phyloP scores from a whole-genome alignment of 2,113 vertebrate genomes.

The Gobio gobio region DNA sequence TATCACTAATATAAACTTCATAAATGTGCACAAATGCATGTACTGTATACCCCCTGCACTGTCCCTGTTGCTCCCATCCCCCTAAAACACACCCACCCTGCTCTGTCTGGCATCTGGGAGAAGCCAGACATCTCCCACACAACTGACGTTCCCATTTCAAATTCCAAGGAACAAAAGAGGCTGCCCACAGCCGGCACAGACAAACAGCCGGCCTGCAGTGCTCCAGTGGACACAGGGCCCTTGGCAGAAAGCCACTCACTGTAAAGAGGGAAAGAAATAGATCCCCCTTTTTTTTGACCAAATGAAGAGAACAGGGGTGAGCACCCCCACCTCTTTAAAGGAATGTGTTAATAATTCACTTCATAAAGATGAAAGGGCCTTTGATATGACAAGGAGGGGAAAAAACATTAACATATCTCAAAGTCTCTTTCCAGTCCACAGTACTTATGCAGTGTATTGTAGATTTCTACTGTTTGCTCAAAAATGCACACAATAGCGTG shows the following conservation, averaged over 20 bases:
- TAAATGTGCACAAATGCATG: neutral
- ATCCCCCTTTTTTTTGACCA: slow-evolving; percentile 72
- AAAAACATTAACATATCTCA: slow-evolving; percentile 78
- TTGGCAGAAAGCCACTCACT: slow-evolving; percentile 81
- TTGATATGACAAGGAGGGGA: slow-evolving; percentile 72
- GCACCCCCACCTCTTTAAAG: slow-evolving; percentile 80
- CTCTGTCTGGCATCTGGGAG: slow-evolving; percentile 70
- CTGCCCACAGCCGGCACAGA: slow-evolving; percentile 75
- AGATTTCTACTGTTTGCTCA: neutral
- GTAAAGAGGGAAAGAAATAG: slow-evolving; percentile 76
- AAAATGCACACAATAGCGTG: too few relatives aligned
- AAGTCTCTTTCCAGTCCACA: slow-evolving; percentile 69
- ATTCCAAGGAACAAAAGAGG: slow-evolving; percentile 60
- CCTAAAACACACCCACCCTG: slow-evolving; percentile 59
- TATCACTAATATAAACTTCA: neutral
- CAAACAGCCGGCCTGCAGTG: slow-evolving; percentile 80
- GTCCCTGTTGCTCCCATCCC: slow-evolving; percentile 20
- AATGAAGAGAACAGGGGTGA: slow-evolving; percentile 70
- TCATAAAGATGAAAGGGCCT: slow-evolving; percentile 83
- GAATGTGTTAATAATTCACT: slow-evolving; percentile 90
- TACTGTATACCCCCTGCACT: neutral
- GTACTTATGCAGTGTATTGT: neutral
- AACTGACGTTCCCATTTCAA: slow-evolving; percentile 75
- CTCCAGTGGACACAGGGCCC: slow-evolving; percentile 77
- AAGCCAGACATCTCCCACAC: slow-evolving; percentile 76